These are phyloP conservation scores for Acanthisitta chloris DNA, from an alignment of 2,113 vertebrate genomes.

Conservation along the genomic window DNA sequence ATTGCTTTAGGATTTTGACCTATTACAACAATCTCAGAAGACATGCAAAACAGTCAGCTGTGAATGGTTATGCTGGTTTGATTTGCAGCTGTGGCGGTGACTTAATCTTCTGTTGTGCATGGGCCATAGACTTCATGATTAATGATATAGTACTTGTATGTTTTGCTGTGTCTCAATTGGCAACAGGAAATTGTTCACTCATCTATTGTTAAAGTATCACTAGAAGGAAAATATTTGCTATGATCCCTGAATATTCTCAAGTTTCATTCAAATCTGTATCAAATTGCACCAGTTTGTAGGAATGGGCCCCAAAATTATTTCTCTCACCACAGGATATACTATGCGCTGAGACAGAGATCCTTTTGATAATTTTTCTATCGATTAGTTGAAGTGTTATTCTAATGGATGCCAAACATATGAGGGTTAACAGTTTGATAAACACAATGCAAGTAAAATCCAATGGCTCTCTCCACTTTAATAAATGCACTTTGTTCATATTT, in stretches of 20 bases:
- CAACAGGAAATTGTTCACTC: neutral
- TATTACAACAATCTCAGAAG: neutral
- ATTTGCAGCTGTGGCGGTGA: neutral
- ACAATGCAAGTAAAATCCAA: neutral
- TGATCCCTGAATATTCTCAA: neutral
- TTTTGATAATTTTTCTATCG: neutral
- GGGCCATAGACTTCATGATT: neutral
- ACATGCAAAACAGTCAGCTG: neutral
- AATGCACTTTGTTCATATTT: neutral
- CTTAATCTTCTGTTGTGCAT: neutral
- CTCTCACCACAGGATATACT: neutral
- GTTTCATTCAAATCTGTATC: neutral
- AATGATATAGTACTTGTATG: neutral
- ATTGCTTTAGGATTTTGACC: neutral
- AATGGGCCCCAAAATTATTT: neutral
- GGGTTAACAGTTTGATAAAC: conserved; percentile 16
- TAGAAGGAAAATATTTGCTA: neutral
- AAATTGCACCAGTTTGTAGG: neutral
- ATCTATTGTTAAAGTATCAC: neutral
- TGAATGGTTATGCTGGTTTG: neutral
- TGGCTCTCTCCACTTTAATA: neutral
- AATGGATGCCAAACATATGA: neutral
- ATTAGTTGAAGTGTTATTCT: neutral
- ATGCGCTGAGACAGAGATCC: neutral
- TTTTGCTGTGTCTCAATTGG: neutral